Evolutionary conservation across 1,140 invertebrate genomes (phyloP).

Genomic region (Heliconius hewitsoni): DNA sequence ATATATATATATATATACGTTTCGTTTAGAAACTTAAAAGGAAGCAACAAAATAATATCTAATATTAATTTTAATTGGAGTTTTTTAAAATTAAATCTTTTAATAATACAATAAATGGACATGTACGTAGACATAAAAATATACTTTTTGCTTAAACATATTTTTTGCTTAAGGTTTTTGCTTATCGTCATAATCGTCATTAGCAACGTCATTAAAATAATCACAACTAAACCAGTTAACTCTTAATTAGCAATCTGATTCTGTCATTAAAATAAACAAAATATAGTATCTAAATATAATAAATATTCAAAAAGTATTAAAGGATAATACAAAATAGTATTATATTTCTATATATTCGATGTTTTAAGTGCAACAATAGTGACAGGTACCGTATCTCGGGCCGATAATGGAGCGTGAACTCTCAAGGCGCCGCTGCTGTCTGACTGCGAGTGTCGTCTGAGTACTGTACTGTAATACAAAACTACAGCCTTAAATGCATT

Average conservation of each 20-base stretch:
- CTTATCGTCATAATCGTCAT: no score
- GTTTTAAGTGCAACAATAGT: slow-evolving; percentile 61
- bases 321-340: neutral
- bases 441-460: slow-evolving; percentile 51
- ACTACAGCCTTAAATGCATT: slow-evolving; percentile 28
- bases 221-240: no score
- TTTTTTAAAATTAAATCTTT: no score
- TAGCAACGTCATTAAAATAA: no score
- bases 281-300: neutral
- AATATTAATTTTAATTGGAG: no score
- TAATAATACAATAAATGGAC: no score
- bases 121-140: no score
- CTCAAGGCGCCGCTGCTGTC: slow-evolving; percentile 58
- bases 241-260: neutral
- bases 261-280: neutral
- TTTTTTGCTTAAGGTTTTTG: no score
- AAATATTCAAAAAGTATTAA: neutral
- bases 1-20: neutral
- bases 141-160: no score
- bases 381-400: slow-evolving; percentile 61
- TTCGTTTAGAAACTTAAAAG: neutral
- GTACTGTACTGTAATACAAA: slow-evolving; percentile 39
- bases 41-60: no score
- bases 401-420: slow-evolving; percentile 73
- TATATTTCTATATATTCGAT: neutral